Conservation (phyloP, 2,797 vertebrate species). For the Acipenser oxyrinchus region DNA sequence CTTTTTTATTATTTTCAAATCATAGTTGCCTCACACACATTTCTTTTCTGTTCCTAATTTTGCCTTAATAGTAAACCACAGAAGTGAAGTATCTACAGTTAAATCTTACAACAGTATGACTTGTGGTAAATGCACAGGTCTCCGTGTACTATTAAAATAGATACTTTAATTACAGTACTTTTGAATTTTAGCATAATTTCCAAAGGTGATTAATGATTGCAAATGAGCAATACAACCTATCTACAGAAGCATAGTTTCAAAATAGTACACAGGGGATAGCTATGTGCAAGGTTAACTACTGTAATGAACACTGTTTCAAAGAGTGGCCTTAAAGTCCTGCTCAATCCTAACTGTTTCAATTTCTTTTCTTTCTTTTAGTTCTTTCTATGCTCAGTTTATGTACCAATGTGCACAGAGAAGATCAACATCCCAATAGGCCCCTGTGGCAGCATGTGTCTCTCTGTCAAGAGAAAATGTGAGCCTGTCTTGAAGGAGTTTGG, state of each 20-base stretch:
- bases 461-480: constrained; percentile 88
- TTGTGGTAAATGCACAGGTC: no score
- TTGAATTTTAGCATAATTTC: no score
- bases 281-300: constrained; percentile 34
- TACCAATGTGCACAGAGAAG: constrained; percentile 98
- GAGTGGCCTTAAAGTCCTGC: constrained; percentile 29
- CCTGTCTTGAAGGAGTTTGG: constrained; percentile 93
- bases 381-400: constrained; percentile 95
- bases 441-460: constrained; percentile 93
- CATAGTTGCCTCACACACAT: not conserved
- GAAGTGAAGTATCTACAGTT: constrained; percentile 39
- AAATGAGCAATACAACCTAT: constrained; percentile 29
- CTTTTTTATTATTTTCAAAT: no score
- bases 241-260: constrained; percentile 37
- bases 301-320: constrained; percentile 28
- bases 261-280: constrained; percentile 34
- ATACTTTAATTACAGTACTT: no score
- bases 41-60: not conserved
- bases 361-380: constrained; percentile 67
- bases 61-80: constrained; percentile 18
- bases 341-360: constrained; percentile 22
- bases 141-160: no score
- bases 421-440: constrained; percentile 94
- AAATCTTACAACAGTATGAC: no score
- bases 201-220: no score